A percentile compares a stretch with the other conserved stretches of the same genome.
Conservation (phyloP, 2,113 vertebrate species). For the Anhinga anhinga region DNA sequence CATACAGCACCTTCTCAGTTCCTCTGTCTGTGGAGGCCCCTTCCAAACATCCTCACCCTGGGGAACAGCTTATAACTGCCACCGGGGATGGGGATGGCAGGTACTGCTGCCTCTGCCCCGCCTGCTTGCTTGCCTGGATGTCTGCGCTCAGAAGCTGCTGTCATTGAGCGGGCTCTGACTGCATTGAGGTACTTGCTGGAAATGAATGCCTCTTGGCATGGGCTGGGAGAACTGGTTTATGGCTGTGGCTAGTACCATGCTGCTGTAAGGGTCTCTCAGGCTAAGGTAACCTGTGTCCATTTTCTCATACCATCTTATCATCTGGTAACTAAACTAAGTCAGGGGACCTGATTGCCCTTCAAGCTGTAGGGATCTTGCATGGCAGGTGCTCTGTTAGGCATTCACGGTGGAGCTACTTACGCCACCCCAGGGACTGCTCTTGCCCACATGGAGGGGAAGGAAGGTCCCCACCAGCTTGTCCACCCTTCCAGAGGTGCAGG, state of each 20-base stretch:
- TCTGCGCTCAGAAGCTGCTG: not conserved
- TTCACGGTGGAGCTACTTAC: not conserved
- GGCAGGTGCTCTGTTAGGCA: not conserved
- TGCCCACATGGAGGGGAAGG: not conserved
- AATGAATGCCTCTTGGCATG: not conserved
- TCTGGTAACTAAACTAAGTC: not conserved
- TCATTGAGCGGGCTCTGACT: not conserved
- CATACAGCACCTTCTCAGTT: not conserved
- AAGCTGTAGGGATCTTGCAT: not conserved
- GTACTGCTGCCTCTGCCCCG: not conserved
- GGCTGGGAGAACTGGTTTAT: not conserved
- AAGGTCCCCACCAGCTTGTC: not conserved
- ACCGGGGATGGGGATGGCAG: rapidly evolving
- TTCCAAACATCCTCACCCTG: not conserved
- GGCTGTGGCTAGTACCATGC: not conserved
- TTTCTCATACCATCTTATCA: not conserved
- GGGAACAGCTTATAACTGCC: not conserved
- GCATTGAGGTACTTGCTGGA: not conserved
- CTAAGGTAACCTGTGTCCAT: not conserved
- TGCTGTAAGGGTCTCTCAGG: not conserved
- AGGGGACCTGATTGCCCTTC: not conserved
- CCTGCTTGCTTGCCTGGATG: not conserved
- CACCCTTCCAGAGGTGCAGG: not conserved
- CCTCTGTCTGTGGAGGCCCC: not conserved
- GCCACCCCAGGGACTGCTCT: not conserved